phyloP scores from a whole-genome alignment of 2,888 invertebrate species.

The Thecophora atra region DNA sequence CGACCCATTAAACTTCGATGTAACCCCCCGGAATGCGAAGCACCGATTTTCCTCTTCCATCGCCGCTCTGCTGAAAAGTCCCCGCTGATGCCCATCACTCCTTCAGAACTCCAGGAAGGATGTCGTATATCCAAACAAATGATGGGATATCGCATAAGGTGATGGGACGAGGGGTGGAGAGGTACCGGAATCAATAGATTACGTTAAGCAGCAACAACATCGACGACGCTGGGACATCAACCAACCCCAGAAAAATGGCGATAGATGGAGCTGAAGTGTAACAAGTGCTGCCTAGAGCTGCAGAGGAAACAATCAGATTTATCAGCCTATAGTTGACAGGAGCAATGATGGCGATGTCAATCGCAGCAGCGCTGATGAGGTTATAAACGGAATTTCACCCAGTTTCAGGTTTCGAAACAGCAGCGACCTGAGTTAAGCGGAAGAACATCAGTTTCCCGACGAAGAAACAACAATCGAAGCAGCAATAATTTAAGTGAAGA shows the following conservation, averaged over 20 bases:
- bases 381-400: background rate
- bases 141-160: constrained; percentile 9
- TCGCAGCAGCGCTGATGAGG: constrained; percentile 6
- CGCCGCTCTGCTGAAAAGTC: background rate
- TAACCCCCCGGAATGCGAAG: too few relatives aligned
- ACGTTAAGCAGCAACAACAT: background rate
- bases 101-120: constrained; percentile 22
- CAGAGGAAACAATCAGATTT: constrained; percentile 20
- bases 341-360: constrained; percentile 9
- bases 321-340: constrained; percentile 6
- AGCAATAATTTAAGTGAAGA: background rate
- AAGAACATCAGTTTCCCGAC: too few relatives aligned
- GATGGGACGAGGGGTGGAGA: background rate
- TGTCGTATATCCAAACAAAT: constrained; percentile 33
- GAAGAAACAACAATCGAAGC: background rate
- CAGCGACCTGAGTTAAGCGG: background rate
- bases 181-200: constrained; percentile 9
- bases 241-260: background rate
- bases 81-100: background rate
- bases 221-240: background rate
- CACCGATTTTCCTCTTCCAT: background rate
- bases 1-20: background rate
- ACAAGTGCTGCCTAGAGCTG: background rate
- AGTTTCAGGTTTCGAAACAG: background rate
- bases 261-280: background rate